Percentiles rank a stretch among this genome's conserved stretches.
Conservation (phyloP, 2,888 invertebrate genomes). For the Athetis lepigone region DNA sequence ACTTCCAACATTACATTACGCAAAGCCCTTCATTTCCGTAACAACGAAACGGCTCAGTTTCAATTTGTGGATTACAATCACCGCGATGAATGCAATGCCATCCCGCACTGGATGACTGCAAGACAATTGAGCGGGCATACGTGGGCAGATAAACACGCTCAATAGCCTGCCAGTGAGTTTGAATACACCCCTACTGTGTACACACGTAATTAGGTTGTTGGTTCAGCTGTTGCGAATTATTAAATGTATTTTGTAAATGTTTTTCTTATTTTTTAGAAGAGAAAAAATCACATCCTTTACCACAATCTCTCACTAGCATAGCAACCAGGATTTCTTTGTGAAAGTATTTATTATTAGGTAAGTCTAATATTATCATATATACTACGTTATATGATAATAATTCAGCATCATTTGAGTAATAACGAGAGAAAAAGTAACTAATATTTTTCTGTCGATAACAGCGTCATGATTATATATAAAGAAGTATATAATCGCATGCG, state of each 20-base stretch:
- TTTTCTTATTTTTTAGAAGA: too few relatives aligned
- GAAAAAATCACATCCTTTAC: too few relatives aligned
- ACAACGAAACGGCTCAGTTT: constrained; percentile 28
- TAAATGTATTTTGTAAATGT: neutral
- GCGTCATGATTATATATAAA: too few relatives aligned
- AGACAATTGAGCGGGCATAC: constrained; percentile 65
- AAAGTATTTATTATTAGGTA: too few relatives aligned
- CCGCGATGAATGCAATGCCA: constrained; percentile 50
- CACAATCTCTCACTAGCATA: too few relatives aligned
- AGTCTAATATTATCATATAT: too few relatives aligned
- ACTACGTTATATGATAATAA: too few relatives aligned
- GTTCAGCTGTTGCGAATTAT: constrained; percentile 19
- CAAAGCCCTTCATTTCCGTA: constrained; percentile 30
- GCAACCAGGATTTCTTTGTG: too few relatives aligned
- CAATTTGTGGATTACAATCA: constrained; percentile 61
- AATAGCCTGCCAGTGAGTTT: constrained; percentile 66
- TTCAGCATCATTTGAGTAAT: too few relatives aligned
- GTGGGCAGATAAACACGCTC: constrained; percentile 69
- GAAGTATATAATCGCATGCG: too few relatives aligned
- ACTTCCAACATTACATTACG: constrained; percentile 5
- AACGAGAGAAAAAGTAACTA: too few relatives aligned
- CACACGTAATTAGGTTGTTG: constrained; percentile 65
- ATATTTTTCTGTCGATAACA: too few relatives aligned
- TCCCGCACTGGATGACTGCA: constrained; percentile 41
- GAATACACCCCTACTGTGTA: constrained; percentile 49